A percentile compares a stretch with the other conserved stretches of the same genome.
These are phyloP conservation scores for Beroe forskalii DNA, from an alignment of 37 sponge, comb jelly and placozoan genomes.

Conservation along the genomic window DNA sequence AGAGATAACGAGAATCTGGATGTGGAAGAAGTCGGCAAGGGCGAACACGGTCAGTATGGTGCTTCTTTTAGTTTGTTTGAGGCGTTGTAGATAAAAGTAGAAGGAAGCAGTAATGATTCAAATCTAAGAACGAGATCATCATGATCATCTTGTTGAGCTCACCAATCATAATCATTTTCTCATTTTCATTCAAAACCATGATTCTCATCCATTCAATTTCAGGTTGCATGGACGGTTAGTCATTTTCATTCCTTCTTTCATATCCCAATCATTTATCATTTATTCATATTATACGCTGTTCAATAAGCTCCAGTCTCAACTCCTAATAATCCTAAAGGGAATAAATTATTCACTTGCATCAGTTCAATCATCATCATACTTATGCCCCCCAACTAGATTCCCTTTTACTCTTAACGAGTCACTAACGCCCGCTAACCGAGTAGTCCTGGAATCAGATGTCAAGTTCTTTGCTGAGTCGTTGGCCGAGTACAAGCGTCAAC, in stretches of 20 bases:
- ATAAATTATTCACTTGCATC: too few species aligned
- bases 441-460: conserved; percentile 75
- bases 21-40: conserved; percentile 70
- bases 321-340: too few species aligned
- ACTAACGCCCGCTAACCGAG: conserved; percentile 44
- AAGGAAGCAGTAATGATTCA: background rate
- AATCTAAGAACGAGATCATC: background rate
- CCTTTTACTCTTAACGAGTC: too few species aligned
- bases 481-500: conserved; percentile 79
- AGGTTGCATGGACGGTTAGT: background rate
- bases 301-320: too few species aligned
- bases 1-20: conserved; percentile 81
- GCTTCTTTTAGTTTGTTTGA: background rate
- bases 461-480: conserved; percentile 81
- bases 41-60: conserved; percentile 81
- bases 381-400: too few species aligned
- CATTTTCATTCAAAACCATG: background rate
- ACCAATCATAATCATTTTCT: too few species aligned
- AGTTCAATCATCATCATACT: too few species aligned
- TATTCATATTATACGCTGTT: too few species aligned
- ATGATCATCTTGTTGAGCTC: too few species aligned
- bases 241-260: background rate
- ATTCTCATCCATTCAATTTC: background rate
- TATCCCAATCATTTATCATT: too few species aligned
- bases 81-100: too few species aligned